A percentile compares a stretch with the other conserved stretches of the same genome.
phyloP scores from a whole-genome alignment of 2,888 invertebrate genomes.

The Diplazon laetatorius region DNA sequence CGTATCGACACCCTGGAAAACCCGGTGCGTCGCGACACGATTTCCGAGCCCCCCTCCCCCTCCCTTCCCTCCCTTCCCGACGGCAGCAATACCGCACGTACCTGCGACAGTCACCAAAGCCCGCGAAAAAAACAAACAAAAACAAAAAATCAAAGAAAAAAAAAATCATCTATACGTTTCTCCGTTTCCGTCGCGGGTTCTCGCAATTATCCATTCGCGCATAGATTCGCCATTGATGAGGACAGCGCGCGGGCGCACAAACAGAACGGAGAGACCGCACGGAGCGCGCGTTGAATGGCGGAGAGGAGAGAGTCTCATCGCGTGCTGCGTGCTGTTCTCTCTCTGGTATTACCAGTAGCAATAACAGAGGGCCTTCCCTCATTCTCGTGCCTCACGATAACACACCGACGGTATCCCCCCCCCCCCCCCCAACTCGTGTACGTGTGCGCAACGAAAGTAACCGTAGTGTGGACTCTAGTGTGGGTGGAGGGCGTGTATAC shows the following conservation, averaged over 20 bases:
- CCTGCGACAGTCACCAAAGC: too few relatives aligned
- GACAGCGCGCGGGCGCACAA: too few relatives aligned
- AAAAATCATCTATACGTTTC: background rate
- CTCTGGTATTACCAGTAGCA: constrained; percentile 25
- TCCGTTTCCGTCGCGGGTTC: constrained; percentile 22
- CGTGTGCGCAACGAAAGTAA: constrained; percentile 4
- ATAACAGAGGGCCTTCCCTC: constrained; percentile 1
- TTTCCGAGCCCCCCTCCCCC: too few relatives aligned
- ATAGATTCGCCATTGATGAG: constrained; percentile 28
- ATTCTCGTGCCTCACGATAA: too few relatives aligned
- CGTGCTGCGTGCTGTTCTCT: constrained; percentile 11
- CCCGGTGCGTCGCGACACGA: too few relatives aligned
- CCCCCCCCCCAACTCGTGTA: too few relatives aligned
- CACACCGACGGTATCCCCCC: too few relatives aligned
- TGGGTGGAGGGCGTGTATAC: background rate
- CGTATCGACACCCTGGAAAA: too few relatives aligned
- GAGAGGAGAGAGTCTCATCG: constrained; percentile 30
- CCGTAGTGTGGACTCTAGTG: constrained; percentile 13
- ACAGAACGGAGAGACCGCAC: background rate
- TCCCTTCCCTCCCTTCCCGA: too few relatives aligned
- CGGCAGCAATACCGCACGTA: too few relatives aligned
- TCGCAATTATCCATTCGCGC: constrained; percentile 34
- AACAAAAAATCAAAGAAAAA: too few relatives aligned
- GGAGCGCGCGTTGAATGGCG: constrained; percentile 27
- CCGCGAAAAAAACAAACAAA: too few relatives aligned